phyloP scores from a whole-genome alignment of 2,797 vertebrate genomes.

The Vespertilio murinus region DNA sequence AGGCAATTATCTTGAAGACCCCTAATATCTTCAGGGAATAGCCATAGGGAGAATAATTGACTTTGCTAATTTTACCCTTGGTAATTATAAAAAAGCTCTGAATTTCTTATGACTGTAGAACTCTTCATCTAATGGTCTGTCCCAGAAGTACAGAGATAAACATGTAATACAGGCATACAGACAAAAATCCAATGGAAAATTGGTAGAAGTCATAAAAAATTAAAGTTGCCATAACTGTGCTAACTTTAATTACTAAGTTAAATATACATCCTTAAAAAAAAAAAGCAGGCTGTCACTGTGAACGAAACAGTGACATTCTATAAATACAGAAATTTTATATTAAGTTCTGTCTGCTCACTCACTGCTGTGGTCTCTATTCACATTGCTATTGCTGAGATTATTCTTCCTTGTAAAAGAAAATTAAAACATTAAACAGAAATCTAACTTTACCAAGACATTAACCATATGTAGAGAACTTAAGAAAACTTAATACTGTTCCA shows the following conservation, averaged over 20 bases:
- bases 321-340: slow-evolving; percentile 41
- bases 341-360: slow-evolving; percentile 15
- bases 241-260: slow-evolving; percentile 69
- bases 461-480: slow-evolving; percentile 8
- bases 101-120: slow-evolving; percentile 85
- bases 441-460: slow-evolving; percentile 45
- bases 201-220: slow-evolving; percentile 68
- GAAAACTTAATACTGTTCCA: slow-evolving; percentile 23
- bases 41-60: slow-evolving; percentile 88
- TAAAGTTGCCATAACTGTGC: slow-evolving; percentile 58
- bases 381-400: neutral
- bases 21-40: slow-evolving; percentile 87
- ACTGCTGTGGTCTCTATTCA: slow-evolving; percentile 22
- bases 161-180: slow-evolving; percentile 76
- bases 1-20: slow-evolving; percentile 86
- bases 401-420: slow-evolving; percentile 56
- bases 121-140: slow-evolving; percentile 83
- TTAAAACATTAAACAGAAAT: slow-evolving; percentile 48
- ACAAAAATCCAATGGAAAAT: slow-evolving; percentile 77
- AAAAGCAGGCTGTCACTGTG: slow-evolving; percentile 49
- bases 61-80: slow-evolving; percentile 89
- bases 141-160: slow-evolving; percentile 80
- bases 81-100: slow-evolving; percentile 87
- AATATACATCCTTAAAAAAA: slow-evolving; percentile 22
- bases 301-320: neutral